These are phyloP conservation scores for Glyphotaelius pellucidus DNA, from an alignment of 2,888 invertebrate species.

Conservation along the genomic window DNA sequence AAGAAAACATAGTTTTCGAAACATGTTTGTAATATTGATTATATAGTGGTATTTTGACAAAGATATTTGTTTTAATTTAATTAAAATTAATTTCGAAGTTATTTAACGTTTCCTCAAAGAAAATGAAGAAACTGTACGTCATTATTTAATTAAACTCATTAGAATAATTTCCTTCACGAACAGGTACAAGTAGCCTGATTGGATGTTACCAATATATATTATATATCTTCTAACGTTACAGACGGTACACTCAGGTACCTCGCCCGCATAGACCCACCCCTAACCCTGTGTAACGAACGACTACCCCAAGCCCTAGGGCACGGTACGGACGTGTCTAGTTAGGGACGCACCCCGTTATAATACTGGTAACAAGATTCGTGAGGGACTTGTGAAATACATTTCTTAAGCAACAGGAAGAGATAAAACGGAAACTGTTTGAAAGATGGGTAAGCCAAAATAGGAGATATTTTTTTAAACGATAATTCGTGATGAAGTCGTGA, in stretches of 20 bases:
- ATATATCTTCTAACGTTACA: neutral
- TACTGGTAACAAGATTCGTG: neutral
- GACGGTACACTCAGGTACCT: neutral
- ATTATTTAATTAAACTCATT: no score
- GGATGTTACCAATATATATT: neutral
- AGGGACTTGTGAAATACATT: neutral
- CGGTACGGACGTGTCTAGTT: neutral
- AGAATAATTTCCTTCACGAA: no score
- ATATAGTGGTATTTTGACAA: no score
- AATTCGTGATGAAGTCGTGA: no score
- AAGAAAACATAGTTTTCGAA: no score
- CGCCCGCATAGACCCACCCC: neutral
- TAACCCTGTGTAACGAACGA: neutral
- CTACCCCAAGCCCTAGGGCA: neutral
- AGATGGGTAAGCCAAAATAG: neutral
- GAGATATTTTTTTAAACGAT: neutral
- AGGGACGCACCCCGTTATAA: neutral
- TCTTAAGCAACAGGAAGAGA: neutral
- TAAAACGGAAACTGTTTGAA: neutral
- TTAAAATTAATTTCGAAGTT: no score
- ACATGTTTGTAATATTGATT: no score
- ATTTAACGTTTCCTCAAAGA: no score
- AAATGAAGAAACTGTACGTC: no score
- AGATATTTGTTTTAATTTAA: no score
- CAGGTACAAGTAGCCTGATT: neutral